Conservation (phyloP, 2,113 vertebrate species). For the Ifrita kowaldi region DNA sequence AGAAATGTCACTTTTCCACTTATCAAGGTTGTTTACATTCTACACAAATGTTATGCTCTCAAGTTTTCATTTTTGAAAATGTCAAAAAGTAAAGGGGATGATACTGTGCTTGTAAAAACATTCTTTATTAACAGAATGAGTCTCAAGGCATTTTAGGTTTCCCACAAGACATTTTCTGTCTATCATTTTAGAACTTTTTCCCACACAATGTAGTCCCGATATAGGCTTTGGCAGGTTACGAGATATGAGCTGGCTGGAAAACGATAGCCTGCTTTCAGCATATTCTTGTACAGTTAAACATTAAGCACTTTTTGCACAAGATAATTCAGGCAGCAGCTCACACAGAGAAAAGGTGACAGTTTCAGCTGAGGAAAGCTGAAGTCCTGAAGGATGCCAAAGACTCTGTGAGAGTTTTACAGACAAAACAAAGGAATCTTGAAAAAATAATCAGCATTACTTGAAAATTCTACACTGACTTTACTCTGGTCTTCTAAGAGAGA, state of each 20-base stretch:
- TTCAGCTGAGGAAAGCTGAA: neutral
- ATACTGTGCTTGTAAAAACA: neutral
- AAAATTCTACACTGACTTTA: neutral
- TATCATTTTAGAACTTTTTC: conserved; percentile 30
- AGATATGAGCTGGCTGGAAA: conserved; percentile 14
- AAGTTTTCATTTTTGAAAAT: conserved; percentile 14
- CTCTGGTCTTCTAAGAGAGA: neutral
- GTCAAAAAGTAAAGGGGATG: neutral
- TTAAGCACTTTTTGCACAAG: neutral
- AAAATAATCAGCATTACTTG: neutral
- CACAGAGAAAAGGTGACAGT: neutral
- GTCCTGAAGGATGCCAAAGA: neutral
- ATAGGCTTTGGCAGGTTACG: neutral
- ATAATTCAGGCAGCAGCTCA: neutral
- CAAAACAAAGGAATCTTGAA: neutral
- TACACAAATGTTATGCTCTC: neutral
- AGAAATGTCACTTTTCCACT: neutral
- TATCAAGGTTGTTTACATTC: conserved; percentile 13
- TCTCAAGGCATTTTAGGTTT: conserved; percentile 24
- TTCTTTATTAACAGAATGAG: neutral
- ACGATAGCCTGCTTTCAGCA: conserved; percentile 16
- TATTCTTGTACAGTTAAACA: neutral
- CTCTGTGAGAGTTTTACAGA: neutral
- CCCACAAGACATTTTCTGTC: conserved; percentile 22
- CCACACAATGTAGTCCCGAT: neutral